These are phyloP conservation scores for Drymodes brunneopygia DNA, from an alignment of 2,113 vertebrate species.

Conservation along the genomic window DNA sequence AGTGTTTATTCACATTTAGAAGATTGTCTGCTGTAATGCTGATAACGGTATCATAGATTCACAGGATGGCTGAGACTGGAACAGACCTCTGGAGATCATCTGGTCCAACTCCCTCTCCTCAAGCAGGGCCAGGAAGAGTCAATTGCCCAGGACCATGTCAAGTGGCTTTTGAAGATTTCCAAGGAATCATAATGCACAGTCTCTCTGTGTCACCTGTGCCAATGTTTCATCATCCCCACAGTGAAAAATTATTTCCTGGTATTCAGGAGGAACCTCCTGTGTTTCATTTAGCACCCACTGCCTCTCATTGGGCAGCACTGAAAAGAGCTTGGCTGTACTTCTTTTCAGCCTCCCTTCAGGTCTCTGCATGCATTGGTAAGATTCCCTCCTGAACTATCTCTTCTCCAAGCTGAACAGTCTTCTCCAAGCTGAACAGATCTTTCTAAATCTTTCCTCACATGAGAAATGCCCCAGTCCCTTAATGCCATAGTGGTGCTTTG, in stretches of 20 bases:
- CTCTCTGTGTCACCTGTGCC: background rate
- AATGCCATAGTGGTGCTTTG: background rate
- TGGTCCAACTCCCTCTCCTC: background rate
- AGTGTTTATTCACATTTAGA: background rate
- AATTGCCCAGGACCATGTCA: background rate
- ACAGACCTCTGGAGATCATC: rapidly evolving
- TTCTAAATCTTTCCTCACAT: background rate
- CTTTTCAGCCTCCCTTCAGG: background rate
- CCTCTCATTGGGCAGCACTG: too few relatives aligned
- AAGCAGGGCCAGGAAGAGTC: background rate
- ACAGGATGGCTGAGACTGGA: background rate
- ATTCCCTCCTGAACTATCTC: background rate
- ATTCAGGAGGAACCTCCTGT: background rate
- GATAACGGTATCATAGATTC: background rate
- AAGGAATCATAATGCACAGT: background rate
- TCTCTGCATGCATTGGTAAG: background rate
- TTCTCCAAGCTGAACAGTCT: background rate
- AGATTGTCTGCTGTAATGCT: background rate
- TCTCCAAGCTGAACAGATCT: background rate
- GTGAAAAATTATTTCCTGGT: background rate
- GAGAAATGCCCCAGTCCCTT: background rate
- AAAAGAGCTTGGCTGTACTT: background rate
- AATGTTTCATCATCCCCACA: background rate
- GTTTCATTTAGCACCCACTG: background rate
- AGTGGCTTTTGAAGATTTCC: background rate